Percentiles rank a stretch among this genome's conserved stretches.
Conservation (phyloP, 2,888 invertebrate species). For the Lamellibrachia satsuma region DNA sequence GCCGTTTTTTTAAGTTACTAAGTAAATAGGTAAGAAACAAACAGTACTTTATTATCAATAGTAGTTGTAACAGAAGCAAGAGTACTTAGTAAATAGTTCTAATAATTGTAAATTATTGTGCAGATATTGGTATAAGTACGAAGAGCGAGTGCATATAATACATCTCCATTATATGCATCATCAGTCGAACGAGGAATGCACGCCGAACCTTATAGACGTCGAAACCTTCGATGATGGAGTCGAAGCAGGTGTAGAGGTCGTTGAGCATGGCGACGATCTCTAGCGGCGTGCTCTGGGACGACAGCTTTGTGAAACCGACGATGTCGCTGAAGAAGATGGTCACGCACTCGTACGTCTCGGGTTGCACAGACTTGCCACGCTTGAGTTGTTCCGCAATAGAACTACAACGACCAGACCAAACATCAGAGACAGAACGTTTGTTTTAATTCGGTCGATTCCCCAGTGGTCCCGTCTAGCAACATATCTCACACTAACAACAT, state of each 20-base stretch:
- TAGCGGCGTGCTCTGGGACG: slow-evolving; percentile 20
- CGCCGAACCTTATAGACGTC: slow-evolving; percentile 22
- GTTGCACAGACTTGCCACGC: background rate
- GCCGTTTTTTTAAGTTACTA: background rate
- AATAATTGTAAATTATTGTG: too few species aligned
- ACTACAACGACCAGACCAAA: background rate
- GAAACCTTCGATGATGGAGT: slow-evolving; percentile 20
- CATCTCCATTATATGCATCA: background rate
- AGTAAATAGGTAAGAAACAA: background rate
- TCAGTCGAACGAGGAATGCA: background rate
- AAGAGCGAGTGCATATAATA: background rate
- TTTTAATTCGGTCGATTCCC: background rate
- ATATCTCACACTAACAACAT: background rate
- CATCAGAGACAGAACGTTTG: background rate
- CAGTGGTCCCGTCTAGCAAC: background rate
- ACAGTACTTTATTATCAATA: too few species aligned
- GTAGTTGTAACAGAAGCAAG: too few species aligned
- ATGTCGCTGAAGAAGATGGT: slow-evolving; percentile 24
- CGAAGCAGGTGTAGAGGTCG: slow-evolving; percentile 25
- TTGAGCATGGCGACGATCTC: slow-evolving; percentile 20
- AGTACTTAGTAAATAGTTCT: too few species aligned
- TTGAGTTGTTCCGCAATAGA: slow-evolving; percentile 25
- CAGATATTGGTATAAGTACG: too few species aligned
- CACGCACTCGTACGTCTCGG: slow-evolving; percentile 18
- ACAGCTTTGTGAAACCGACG: slow-evolving; percentile 20